Conservation (phyloP, 2,797 vertebrate genomes). For the Manis crassicaudata region DNA sequence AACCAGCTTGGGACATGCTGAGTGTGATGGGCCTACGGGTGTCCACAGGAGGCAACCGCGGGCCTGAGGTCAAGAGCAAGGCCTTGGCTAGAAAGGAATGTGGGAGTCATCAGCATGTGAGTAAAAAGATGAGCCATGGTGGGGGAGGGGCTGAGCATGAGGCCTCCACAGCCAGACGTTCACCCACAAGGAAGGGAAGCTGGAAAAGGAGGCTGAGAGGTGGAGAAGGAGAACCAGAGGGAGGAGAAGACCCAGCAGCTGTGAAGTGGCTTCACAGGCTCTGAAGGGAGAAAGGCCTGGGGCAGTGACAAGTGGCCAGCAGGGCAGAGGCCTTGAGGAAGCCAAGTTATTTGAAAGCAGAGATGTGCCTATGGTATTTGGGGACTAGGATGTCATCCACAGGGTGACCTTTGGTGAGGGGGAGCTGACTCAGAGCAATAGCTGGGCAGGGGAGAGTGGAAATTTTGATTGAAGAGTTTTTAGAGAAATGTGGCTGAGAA, state of each 20-base stretch:
- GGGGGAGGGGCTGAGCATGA: background rate
- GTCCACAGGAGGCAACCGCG: conserved; percentile 37
- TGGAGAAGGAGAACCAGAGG: background rate
- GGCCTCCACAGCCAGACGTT: conserved; percentile 8
- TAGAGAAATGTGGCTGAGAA: background rate
- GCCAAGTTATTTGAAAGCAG: background rate
- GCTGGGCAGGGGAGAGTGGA: background rate
- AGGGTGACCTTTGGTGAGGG: background rate
- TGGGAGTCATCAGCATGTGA: conserved; percentile 24
- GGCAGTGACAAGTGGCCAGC: background rate
- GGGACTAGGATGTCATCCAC: background rate
- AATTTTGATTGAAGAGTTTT: background rate
- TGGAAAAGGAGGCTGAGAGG: background rate
- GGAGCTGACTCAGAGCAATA: background rate
- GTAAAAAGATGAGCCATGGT: conserved; percentile 60
- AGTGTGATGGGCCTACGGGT: background rate
- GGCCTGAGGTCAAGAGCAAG: conserved; percentile 47
- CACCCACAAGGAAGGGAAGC: conserved; percentile 15
- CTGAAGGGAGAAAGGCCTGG: background rate
- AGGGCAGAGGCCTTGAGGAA: background rate
- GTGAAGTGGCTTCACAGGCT: background rate
- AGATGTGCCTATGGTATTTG: background rate
- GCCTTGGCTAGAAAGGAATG: background rate
- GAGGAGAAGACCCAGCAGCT: background rate
- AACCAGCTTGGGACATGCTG: background rate